phyloP scores from a whole-genome alignment of 2,113 vertebrate genomes.

The Aplodontia rufa region DNA sequence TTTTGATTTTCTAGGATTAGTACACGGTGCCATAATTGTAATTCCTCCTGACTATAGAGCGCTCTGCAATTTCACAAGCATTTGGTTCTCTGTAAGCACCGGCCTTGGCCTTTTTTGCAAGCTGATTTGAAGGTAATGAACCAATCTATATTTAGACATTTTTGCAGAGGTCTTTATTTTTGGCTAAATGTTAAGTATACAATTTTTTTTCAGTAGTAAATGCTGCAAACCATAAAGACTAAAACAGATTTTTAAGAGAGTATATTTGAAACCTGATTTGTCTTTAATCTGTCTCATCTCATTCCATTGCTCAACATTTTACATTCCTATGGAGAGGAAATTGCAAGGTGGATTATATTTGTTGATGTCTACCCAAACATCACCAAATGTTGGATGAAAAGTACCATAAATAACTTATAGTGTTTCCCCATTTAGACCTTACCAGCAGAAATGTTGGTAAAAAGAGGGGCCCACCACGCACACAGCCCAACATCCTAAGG shows the following conservation, averaged over 20 bases:
- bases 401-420: not conserved
- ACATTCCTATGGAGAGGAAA: not conserved
- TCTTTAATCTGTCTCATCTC: not conserved
- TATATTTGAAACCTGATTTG: not conserved
- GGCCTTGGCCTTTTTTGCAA: constrained; percentile 26
- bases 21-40: constrained; percentile 62
- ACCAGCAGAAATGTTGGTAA: not conserved
- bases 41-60: constrained; percentile 73
- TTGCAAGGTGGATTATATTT: not conserved
- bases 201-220: constrained; percentile 53
- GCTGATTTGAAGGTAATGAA: constrained; percentile 81
- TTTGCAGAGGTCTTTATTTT: constrained; percentile 76
- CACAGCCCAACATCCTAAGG: not conserved
- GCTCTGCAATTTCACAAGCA: not conserved
- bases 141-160: constrained; percentile 81
- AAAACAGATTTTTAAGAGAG: not conserved
- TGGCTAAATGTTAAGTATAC: constrained; percentile 69
- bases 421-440: not conserved
- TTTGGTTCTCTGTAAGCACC: constrained; percentile 42
- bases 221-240: not conserved
- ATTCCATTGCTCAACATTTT: not conserved
- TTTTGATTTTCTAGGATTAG: constrained; percentile 81
- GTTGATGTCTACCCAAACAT: not conserved
- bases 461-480: accelerated
- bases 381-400: not conserved